A percentile compares a stretch with the other conserved stretches of the same genome.
These are phyloP conservation scores for Xylocopa sonorina DNA, from an alignment of 1,140 invertebrate species.

Conservation along the genomic window DNA sequence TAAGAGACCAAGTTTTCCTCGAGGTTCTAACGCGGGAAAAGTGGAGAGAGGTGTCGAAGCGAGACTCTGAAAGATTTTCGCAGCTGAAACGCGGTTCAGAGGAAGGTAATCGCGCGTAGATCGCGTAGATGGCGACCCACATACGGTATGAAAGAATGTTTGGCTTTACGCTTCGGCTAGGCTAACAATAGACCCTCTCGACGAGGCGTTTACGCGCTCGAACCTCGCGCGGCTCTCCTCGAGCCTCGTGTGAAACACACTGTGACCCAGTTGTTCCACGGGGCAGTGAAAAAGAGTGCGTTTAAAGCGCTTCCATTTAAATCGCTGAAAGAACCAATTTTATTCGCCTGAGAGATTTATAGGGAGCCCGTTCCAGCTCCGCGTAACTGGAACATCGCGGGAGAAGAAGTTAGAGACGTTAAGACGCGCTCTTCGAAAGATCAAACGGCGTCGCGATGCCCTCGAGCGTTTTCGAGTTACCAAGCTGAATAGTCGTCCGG, in stretches of 20 bases:
- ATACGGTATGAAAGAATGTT: conserved; percentile 68
- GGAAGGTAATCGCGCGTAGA: conserved; percentile 3
- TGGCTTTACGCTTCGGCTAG: conserved; percentile 66
- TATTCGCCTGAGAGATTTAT: not conserved
- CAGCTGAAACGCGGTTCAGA: too few species aligned
- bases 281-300: too few species aligned
- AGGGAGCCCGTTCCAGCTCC: not conserved
- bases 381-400: not conserved
- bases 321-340: not conserved
- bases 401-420: too few species aligned
- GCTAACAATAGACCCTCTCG: conserved; percentile 71
- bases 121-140: conserved; percentile 62
- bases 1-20: too few species aligned
- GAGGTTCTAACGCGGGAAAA: too few species aligned
- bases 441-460: not conserved
- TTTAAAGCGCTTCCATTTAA: not conserved
- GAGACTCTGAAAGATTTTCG: too few species aligned
- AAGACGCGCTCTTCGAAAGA: not conserved
- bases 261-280: not conserved
- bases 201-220: conserved; percentile 47
- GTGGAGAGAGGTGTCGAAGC: not conserved
- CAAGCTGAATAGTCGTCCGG: not conserved
- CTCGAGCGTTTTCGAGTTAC: not conserved
- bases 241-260: not conserved
- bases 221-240: conserved; percentile 9